These are phyloP conservation scores for Drosophila funebris DNA, from an alignment of 1,140 invertebrate species.

Conservation along the genomic window DNA sequence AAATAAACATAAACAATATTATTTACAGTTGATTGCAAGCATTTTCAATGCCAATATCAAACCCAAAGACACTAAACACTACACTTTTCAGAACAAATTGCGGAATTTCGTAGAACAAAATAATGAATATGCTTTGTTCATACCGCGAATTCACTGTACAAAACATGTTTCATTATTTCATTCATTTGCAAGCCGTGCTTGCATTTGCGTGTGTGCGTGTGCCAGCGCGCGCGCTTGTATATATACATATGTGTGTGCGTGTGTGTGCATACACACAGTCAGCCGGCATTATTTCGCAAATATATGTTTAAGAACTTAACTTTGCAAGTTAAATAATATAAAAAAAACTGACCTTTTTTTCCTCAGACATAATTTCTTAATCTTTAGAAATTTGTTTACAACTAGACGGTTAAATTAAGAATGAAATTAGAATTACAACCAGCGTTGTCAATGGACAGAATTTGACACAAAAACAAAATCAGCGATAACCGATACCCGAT, in stretches of 20 bases:
- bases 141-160: not conserved
- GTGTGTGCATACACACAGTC: not conserved
- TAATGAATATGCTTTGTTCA: too few species aligned
- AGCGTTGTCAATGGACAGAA: conserved; percentile 12
- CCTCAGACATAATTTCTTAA: conserved; percentile 25
- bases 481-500: conserved; percentile 6
- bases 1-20: not conserved
- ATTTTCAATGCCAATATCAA: not conserved
- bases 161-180: conserved; percentile 14
- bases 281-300: conserved; percentile 23
- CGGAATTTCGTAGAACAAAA: too few species aligned
- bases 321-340: too few species aligned
- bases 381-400: not conserved
- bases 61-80: too few species aligned
- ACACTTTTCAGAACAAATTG: too few species aligned
- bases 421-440: not conserved
- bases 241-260: not conserved
- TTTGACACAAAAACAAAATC: conserved; percentile 31
- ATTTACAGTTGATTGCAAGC: too few species aligned
- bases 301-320: too few species aligned
- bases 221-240: not conserved
- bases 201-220: not conserved
- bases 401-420: not conserved
- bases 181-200: not conserved
- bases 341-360: conserved; percentile 46